Conservation (phyloP, 1,140 invertebrate species). For the Parapsyche elsis region DNA sequence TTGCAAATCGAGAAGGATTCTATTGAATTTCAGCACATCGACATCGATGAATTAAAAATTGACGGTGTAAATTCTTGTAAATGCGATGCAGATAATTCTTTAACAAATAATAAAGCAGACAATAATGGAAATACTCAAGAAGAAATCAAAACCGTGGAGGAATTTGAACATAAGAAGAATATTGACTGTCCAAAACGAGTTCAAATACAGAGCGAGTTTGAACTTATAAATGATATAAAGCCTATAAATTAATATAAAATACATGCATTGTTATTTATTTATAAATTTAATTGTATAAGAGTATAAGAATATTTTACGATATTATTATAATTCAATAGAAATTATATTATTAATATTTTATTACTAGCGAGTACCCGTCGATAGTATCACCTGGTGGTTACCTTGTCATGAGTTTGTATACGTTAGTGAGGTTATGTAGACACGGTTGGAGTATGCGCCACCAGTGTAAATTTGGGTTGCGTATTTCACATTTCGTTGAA, state of each 20-base stretch:
- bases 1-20: conserved; percentile 4
- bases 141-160: not conserved
- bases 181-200: conserved; percentile 8
- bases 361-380: not conserved
- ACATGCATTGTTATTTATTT: not conserved
- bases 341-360: not conserved
- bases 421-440: no score
- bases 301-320: not conserved
- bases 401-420: no score
- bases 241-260: not conserved
- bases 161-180: conserved; percentile 27
- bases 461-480: no score
- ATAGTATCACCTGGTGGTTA: not conserved
- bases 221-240: conserved; percentile 19
- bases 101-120: not conserved
- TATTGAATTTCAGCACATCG: not conserved
- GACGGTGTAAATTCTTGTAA: not conserved
- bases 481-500: no score
- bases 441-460: no score
- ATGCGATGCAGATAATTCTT: not conserved
- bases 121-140: conserved; percentile 24
- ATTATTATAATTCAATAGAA: no score
- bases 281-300: not conserved
- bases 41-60: conserved; percentile 15
- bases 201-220: conserved; percentile 12